Percentiles rank a stretch among this genome's conserved stretches.
Conservation (phyloP, 2,113 vertebrate genomes). For the Pelusios castaneus region DNA sequence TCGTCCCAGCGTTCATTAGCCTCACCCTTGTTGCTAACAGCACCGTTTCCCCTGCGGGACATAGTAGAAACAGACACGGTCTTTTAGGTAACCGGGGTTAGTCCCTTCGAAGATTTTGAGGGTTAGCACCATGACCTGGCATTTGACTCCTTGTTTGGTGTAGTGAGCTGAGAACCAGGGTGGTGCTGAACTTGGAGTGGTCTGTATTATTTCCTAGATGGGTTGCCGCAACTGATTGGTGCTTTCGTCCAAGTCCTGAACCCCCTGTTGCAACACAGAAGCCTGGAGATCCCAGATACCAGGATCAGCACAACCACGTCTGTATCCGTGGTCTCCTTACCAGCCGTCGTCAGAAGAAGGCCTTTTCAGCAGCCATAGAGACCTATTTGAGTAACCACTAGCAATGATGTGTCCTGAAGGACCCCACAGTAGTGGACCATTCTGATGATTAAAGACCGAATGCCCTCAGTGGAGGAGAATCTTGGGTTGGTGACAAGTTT, state of each 20-base stretch:
- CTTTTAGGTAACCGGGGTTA: neutral
- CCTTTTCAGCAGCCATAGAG: neutral
- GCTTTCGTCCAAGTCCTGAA: neutral
- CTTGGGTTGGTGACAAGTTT: neutral
- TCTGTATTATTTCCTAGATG: neutral
- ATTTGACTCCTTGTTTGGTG: neutral
- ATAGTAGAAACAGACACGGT: neutral
- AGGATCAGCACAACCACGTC: neutral
- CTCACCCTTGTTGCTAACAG: neutral
- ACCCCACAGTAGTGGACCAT: neutral
- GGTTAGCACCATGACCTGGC: neutral
- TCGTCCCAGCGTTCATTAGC: neutral
- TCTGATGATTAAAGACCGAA: neutral
- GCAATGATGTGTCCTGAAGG: neutral
- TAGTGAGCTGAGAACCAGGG: neutral
- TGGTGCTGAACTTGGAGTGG: neutral
- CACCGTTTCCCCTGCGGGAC: too few relatives aligned
- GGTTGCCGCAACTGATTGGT: neutral
- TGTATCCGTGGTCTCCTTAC: neutral
- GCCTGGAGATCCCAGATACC: neutral
- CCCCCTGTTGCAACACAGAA: neutral
- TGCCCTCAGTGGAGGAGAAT: neutral
- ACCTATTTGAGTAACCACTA: neutral
- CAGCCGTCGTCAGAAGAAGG: neutral
- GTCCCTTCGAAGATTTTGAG: neutral